A percentile compares a stretch with the other conserved stretches of the same genome.
These are phyloP conservation scores for Orthonevra nobilis DNA, from an alignment of 2,888 invertebrate genomes.

Conservation along the genomic window DNA sequence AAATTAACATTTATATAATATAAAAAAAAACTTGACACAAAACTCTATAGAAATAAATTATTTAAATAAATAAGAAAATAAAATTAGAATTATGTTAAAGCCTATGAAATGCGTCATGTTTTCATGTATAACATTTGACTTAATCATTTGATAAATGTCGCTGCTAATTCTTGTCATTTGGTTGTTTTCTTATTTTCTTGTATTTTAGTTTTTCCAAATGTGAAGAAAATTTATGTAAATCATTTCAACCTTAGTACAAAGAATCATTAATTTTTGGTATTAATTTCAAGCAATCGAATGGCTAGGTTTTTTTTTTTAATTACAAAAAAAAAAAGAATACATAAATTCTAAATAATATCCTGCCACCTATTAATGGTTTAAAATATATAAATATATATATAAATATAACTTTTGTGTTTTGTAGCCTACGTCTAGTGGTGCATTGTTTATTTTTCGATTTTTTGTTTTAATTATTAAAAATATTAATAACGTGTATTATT, in stretches of 20 bases:
- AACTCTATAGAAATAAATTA: slow-evolving; percentile 56
- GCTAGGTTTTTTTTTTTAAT: slow-evolving; percentile 23
- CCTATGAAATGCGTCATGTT: slow-evolving; percentile 14
- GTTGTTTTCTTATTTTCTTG: slow-evolving; percentile 52
- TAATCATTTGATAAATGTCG: too few relatives aligned
- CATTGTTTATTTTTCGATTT: slow-evolving; percentile 34
- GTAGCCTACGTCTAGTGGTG: slow-evolving; percentile 44
- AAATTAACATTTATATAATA: too few relatives aligned
- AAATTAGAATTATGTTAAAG: slow-evolving; percentile 30
- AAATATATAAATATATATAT: too few relatives aligned
- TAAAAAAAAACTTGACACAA: too few relatives aligned
- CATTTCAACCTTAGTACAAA: slow-evolving; percentile 34
- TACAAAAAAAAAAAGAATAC: too few relatives aligned
- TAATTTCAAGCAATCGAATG: slow-evolving; percentile 52
- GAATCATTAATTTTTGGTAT: slow-evolving; percentile 31
- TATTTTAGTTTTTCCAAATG: neutral
- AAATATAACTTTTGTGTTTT: slow-evolving; percentile 36
- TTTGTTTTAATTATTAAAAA: slow-evolving; percentile 36
- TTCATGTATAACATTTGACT: too few relatives aligned
- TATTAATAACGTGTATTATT: slow-evolving; percentile 61
- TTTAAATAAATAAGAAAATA: slow-evolving; percentile 49
- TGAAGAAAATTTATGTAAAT: slow-evolving; percentile 24
- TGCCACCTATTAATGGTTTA: slow-evolving; percentile 53
- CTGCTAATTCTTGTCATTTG: slow-evolving; percentile 14
- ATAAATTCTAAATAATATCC: slow-evolving; percentile 22